These are phyloP conservation scores for Quadroppia sp. DNA, from an alignment of 2,888 invertebrate genomes.

Conservation along the genomic window DNA sequence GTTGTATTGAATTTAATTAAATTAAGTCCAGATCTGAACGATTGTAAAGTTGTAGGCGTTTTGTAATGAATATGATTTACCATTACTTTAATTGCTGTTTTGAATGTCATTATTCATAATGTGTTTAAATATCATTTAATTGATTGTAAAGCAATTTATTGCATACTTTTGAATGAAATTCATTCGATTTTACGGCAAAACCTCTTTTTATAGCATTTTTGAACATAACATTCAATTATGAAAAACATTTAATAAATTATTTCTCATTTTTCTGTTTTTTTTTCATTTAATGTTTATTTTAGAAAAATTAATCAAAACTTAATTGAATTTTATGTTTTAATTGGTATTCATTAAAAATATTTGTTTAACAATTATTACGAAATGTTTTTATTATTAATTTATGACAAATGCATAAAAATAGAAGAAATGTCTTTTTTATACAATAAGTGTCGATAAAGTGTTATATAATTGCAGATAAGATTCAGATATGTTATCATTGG, in stretches of 20 bases:
- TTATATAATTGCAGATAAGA: too few species aligned
- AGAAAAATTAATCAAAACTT: too few species aligned
- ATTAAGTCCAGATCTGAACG: not conserved
- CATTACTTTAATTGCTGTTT: conserved; percentile 14
- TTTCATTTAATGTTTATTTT: too few species aligned
- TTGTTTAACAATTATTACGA: too few species aligned
- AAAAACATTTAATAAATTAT: not conserved
- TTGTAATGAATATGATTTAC: not conserved
- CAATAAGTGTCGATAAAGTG: too few species aligned
- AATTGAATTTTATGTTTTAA: too few species aligned
- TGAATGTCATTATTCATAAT: conserved; percentile 18
- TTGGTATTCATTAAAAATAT: too few species aligned
- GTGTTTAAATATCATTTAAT: not conserved
- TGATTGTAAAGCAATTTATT: not conserved
- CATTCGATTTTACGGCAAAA: not conserved
- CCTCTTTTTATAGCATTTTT: conserved; percentile 10
- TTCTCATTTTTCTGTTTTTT: too few species aligned
- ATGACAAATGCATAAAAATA: too few species aligned
- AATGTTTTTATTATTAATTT: too few species aligned
- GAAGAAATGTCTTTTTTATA: too few species aligned
- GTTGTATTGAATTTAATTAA: conserved; percentile 4
- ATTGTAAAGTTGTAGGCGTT: conserved; percentile 7
- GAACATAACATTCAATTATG: not conserved
- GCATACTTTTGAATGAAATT: not conserved
- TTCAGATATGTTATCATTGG: too few species aligned